Base-by-base conservation (phyloP, 2,797 vertebrate genomes). In the Hozukius guyotensis region DNA sequence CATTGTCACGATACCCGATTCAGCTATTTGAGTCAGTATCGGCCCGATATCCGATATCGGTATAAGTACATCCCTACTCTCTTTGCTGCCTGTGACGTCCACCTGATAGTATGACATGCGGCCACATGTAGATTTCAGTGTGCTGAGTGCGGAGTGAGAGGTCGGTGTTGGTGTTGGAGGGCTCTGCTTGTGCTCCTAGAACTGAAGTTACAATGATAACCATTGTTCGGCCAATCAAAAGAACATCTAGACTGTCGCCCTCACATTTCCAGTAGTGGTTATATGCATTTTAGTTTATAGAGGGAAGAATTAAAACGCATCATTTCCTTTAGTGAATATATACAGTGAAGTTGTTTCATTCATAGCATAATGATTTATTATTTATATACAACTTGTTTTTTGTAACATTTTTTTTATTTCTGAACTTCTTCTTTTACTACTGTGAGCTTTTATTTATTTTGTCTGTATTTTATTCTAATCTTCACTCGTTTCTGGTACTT, bases 381-480 rank as follows among this genome's bases (percentile, higher is more conserved):
- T 85, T 87, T 87, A 86, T 88, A 75, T 87, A 59, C 72, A 65
- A 75, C 42, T 77, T 87, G 81, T 77, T 78, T 84, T 82, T 76
- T 49, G 71, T 31, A 55, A 3, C 13, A 1, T 14, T 14, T 38
- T 81, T 78, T 89, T 84, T 81, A 72, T 81, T 72, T 77, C 22
- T 64, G 8, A 61, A 24, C 24, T 67, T 87, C 29, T 82, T 53
- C 67, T 92, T 92, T 86, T 86, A 66, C 77, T 83, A 81, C 84
- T 91, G 87, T 91, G 83, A 89, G 82, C 32, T 80, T 88, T 83
- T 84, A 87, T 83, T 87, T 91, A 78, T 93, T 80, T 72, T 42
- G 11, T 87, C 16, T 84, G 46, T 82, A 71, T 81, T 81, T 77
- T 59, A 53, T 76, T 81, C 25, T 78, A 57, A 56, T 66, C 18